phyloP scores from a whole-genome alignment of 92 coral and sea anemone species.

The Desmophyllum pertusum region DNA sequence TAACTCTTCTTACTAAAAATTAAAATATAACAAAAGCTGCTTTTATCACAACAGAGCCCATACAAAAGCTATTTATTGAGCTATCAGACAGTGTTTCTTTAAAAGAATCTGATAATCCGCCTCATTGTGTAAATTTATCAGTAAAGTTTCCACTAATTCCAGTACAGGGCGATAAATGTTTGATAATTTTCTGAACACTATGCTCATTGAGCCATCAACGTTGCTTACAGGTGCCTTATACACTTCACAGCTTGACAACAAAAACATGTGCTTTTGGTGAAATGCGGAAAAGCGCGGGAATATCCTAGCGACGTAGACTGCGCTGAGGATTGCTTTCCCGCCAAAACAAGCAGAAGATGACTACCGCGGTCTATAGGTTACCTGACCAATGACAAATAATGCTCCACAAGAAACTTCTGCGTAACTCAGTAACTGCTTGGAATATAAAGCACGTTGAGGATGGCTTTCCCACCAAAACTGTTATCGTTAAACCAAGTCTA shows the following conservation, averaged over 20 bases:
- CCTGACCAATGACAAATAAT: not conserved
- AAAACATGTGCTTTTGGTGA: not conserved
- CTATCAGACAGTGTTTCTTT: not conserved
- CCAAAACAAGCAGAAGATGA: not conserved
- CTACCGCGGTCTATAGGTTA: not conserved
- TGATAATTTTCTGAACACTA: not conserved
- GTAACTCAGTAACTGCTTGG: too few species aligned
- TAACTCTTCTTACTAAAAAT: not conserved
- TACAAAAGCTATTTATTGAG: too few species aligned
- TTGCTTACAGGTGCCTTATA: not conserved
- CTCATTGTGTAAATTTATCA: not conserved
- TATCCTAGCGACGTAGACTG: not conserved
- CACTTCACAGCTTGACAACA: not conserved
- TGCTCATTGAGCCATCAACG: conserved; percentile 24
- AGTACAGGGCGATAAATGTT: conserved; percentile 6
- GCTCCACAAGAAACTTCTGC: not conserved
- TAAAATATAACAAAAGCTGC: not conserved
- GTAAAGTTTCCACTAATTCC: not conserved
- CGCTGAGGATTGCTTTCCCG: conserved; percentile 12
- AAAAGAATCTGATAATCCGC: not conserved
- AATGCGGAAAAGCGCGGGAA: not conserved
- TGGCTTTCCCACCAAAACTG: too few species aligned
- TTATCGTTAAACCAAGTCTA: too few species aligned
- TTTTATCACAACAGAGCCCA: not conserved
- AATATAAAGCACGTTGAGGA: too few species aligned